Base-by-base conservation (phyloP, 2,113 vertebrate species). In the Sebastes schlegelii region DNA sequence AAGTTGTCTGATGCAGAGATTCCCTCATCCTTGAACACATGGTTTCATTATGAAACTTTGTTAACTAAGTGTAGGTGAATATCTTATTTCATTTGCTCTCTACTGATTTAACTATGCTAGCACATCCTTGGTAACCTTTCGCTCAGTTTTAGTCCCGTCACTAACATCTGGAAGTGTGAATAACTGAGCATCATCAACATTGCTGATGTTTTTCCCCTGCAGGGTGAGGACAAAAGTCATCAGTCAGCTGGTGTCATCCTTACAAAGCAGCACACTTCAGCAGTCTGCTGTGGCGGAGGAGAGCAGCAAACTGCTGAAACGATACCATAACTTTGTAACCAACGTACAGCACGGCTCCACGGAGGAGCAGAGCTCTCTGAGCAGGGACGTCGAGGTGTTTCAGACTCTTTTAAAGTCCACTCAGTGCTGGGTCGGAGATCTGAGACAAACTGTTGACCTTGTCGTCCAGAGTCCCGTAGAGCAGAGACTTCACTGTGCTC, bases 151-250 rank as follows among this genome's bases (percentile, higher is more conserved):
- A 62, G 7, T 19, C 4, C 10, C 34, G 2, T 84, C 1, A n/a
- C 16, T 63, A 46, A 58, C 34, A 54, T 67, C 62, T 46, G 2
- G 51, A 63, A 19, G 45, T 62, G 34, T 66, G 12, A 84, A 67
- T 55, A 48, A 51, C 16, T 58, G 19, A 64, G 13, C 68, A 21
- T 71, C 68, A 26, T 71, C 8, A 62, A 3, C 14, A 9, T 10
- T 34, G 11, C 26, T 2, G 4, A 9, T 58, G 10, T 57, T 26
- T 48, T 49, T 49, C 1, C 4, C 61, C 58, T 81, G 12, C 83
- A 92, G 91, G 3, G 62, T 4, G 68, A 88, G 81, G 17, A 63
- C 86, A 23, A 79, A 88, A 40, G 67, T 52, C 14, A 19, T 90
- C 7, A 0, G 21, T 9, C 70, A 79, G 76, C 86, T 92, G 0